A percentile compares a stretch with the other conserved stretches of the same genome.
phyloP scores from a whole-genome alignment of 2,888 invertebrate genomes.

The Branchellion lobata region DNA sequence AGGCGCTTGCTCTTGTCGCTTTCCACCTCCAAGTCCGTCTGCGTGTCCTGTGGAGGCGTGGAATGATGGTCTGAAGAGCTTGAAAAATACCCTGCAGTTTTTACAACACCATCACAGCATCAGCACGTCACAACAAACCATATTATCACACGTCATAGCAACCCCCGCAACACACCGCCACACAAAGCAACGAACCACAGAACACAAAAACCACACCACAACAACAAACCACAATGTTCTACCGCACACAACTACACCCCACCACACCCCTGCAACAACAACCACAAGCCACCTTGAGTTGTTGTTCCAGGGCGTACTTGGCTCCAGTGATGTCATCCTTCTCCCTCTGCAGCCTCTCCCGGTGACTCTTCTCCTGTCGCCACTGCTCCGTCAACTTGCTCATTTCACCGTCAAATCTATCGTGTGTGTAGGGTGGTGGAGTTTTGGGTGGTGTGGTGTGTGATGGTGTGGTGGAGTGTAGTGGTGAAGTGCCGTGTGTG shows the following conservation, averaged over 20 bases:
- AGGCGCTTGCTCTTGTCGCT: slow-evolving; percentile 79
- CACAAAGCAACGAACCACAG: no score
- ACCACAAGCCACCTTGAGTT: slow-evolving; percentile 64
- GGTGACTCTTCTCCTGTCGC: slow-evolving; percentile 75
- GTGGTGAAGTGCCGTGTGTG: no score
- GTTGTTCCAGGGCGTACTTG: slow-evolving; percentile 82
- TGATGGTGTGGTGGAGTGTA: no score
- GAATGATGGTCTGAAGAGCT: no score
- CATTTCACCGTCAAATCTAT: slow-evolving; percentile 83
- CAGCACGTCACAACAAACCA: no score
- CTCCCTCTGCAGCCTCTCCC: slow-evolving; percentile 79
- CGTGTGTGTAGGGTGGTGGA: slow-evolving; percentile 54
- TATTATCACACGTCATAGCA: no score
- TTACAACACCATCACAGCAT: no score
- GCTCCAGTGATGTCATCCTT: slow-evolving; percentile 81
- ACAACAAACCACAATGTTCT: background rate
- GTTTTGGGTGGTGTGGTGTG: background rate
- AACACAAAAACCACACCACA: background rate
- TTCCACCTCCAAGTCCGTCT: slow-evolving; percentile 82
- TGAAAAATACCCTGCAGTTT: no score
- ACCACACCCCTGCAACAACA: background rate
- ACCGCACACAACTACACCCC: background rate
- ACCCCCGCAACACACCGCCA: no score
- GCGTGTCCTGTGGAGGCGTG: slow-evolving; percentile 74
- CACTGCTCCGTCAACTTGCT: slow-evolving; percentile 77